Conservation (phyloP, 1,140 invertebrate species). For the Drosophila neocordata region DNA sequence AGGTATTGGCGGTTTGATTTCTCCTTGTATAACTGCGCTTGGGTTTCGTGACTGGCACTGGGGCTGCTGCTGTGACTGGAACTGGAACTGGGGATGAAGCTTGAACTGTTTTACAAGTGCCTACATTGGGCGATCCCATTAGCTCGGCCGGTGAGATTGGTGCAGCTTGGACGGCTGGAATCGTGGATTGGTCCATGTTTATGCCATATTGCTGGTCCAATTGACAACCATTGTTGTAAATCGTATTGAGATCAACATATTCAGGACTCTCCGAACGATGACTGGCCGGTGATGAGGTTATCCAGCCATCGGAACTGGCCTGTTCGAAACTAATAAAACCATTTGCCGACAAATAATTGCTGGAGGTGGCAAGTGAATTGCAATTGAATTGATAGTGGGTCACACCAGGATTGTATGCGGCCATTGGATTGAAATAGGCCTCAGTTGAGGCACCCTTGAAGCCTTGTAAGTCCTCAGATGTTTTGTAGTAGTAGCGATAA, state of each 20-base stretch:
- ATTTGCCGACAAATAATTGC: conserved; percentile 68
- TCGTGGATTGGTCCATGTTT: conserved; percentile 33
- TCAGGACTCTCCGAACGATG: conserved; percentile 85
- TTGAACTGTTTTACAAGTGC: conserved; percentile 63
- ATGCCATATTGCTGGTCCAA: conserved; percentile 46
- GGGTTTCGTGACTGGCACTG: conserved; percentile 37
- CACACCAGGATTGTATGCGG: conserved; percentile 71
- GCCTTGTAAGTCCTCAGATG: conserved; percentile 77
- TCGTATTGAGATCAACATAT: conserved; percentile 79
- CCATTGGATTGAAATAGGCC: conserved; percentile 78
- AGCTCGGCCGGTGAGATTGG: conserved; percentile 34
- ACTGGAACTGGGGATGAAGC: conserved; percentile 7
- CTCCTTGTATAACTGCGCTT: conserved; percentile 74
- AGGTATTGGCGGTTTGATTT: conserved; percentile 40
- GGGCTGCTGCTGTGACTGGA: conserved; percentile 3
- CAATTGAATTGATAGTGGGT: conserved; percentile 72
- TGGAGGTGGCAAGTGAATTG: conserved; percentile 61
- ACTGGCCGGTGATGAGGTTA: conserved; percentile 85
- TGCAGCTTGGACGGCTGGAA: neutral
- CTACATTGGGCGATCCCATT: conserved; percentile 73
- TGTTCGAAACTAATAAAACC: conserved; percentile 79
- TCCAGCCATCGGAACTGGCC: conserved; percentile 84
- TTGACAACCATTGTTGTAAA: conserved; percentile 61
- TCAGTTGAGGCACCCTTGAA: conserved; percentile 63
- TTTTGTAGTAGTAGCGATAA: conserved; percentile 81